phyloP scores from a whole-genome alignment of 2,888 invertebrate genomes.

The Latrodectus hesperus region DNA sequence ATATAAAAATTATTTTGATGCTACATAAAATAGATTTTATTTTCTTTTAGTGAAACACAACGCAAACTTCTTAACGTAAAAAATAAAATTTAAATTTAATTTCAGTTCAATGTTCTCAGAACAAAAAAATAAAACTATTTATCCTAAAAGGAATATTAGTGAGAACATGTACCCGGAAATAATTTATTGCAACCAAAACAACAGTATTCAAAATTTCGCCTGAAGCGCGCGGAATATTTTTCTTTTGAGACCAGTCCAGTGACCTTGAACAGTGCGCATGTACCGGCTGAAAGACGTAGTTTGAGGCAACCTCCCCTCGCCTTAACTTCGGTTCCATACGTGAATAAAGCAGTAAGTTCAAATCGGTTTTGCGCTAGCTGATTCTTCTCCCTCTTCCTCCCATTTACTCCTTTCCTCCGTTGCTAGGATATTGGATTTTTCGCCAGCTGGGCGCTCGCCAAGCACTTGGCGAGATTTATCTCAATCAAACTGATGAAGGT shows the following conservation, averaged over 20 bases:
- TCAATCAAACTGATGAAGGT: not conserved
- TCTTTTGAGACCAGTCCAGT: slow-evolving; percentile 13
- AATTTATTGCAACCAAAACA: not conserved
- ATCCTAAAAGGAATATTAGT: too few species aligned
- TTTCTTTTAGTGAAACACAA: too few species aligned
- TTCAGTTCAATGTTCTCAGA: too few species aligned
- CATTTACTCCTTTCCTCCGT: slow-evolving; percentile 2
- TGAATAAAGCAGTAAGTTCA: not conserved
- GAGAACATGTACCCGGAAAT: not conserved
- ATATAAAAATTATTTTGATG: too few species aligned
- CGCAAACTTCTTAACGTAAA: too few species aligned
- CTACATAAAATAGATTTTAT: too few species aligned
- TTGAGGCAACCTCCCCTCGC: not conserved
- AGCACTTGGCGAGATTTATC: not conserved
- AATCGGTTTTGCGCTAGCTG: slow-evolving; percentile 2
- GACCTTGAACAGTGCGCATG: slow-evolving; percentile 38
- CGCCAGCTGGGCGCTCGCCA: slow-evolving; percentile 2
- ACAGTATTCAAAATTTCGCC: not conserved
- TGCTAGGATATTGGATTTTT: slow-evolving; percentile 2
- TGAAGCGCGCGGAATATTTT: not conserved
- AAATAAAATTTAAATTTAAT: too few species aligned
- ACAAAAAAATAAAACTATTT: too few species aligned
- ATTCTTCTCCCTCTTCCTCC: not conserved
- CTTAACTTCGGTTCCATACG: not conserved
- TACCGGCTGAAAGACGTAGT: slow-evolving; percentile 10